Base-by-base conservation (phyloP, 2,113 vertebrate genomes). In the Aldabrachelys gigantea region DNA sequence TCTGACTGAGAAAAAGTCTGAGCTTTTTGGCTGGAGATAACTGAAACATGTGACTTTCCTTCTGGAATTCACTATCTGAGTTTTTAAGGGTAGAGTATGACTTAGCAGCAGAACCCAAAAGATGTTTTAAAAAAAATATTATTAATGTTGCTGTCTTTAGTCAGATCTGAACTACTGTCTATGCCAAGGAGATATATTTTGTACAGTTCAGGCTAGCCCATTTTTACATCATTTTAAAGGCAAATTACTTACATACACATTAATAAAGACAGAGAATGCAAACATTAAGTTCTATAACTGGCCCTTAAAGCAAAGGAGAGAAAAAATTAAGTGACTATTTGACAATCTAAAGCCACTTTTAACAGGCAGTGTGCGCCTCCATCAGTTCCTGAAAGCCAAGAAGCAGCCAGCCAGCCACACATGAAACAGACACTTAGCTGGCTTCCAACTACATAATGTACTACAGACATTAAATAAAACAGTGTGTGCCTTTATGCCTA, bases 31-130 rank as follows among this genome's bases (percentile, higher is more conserved):
- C 57, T 41, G 62, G 82, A 94, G 92, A 82, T 83, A 85, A 93
- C 82, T 27, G 75, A 72, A 72, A 10, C 6, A 31, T 11, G 65
- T 72, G n/a, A 47, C 75, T 78, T 78, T 78, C 24, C 75, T 27
- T 78, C 41, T 47, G 25, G 38, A 78, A 47, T 12, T 47, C 91
- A 81, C 52, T 80, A 92, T 80, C 87, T 47, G 88, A 76, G 94
- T 96, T 85, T 97, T 93, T 90, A 95, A 93, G 93, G 93, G 88
- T 92, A 76, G 54, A 84, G 65, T 14, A 86, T 93, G 92, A 90
- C 65, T 83, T 47, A 65, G 79, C 79, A 94, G 93, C 47, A 94
- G 56, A 84, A 80, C 89, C 59, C 91, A n/a, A 5, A 89, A 50
- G 41, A 25, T 41, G 56, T 80, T 47, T 97, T 95, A 96, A 96